Evolutionary conservation across 2,113 vertebrate genomes (phyloP).

Genomic region (Centropristis striata): DNA sequence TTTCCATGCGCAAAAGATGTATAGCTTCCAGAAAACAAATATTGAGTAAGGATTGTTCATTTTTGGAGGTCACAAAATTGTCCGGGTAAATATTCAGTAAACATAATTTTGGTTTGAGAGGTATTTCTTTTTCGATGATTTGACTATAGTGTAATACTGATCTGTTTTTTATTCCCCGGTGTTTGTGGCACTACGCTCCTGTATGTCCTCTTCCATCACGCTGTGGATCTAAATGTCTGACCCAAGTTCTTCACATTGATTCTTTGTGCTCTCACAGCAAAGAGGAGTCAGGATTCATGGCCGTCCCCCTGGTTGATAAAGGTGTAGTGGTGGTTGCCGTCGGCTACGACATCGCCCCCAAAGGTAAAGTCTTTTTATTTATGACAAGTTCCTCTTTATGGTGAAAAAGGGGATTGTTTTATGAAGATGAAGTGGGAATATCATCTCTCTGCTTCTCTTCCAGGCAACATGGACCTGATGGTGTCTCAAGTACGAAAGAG

Average conservation of each 20-base stretch:
- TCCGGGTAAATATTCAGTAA: too few species aligned
- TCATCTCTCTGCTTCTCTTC: not conserved
- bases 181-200: too few species aligned
- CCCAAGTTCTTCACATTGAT: constrained; percentile 7
- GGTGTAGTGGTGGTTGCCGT: constrained; percentile 89
- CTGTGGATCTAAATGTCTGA: not conserved
- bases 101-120: too few species aligned
- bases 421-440: constrained; percentile 11
- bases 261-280: constrained; percentile 86
- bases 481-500: constrained; percentile 92
- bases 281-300: constrained; percentile 92
- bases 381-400: fast-evolving
- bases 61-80: too few species aligned
- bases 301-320: constrained; percentile 81
- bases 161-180: too few species aligned
- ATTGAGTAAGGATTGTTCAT: too few species aligned
- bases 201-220: not conserved
- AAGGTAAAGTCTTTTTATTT: constrained; percentile 82
- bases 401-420: not conserved
- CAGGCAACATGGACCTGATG: constrained; percentile 93
- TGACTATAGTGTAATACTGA: too few species aligned
- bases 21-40: too few species aligned
- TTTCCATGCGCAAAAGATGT: too few species aligned
- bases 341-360: constrained; percentile 90
- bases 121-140: too few species aligned